These are phyloP conservation scores for Hypolimnas misippus DNA, from an alignment of 2,888 invertebrate genomes.

Conservation along the genomic window DNA sequence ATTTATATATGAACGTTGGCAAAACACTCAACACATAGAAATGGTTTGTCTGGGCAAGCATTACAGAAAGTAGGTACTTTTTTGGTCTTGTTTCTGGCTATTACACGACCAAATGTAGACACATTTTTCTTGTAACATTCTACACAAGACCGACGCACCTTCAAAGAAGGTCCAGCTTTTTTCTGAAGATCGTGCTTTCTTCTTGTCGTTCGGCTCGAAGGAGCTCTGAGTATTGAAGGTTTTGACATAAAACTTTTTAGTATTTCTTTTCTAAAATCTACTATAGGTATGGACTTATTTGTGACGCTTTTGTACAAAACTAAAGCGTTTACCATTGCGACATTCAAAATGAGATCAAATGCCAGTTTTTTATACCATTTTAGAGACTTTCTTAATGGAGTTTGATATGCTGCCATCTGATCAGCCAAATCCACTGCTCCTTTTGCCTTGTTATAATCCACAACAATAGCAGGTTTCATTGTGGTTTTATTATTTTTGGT, in stretches of 20 bases:
- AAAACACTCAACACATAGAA: slow-evolving; percentile 42
- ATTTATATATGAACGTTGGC: slow-evolving; percentile 38
- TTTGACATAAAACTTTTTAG: slow-evolving; percentile 33
- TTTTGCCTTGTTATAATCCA: slow-evolving; percentile 49
- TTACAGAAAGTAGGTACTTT: slow-evolving; percentile 46
- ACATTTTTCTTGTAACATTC: slow-evolving; percentile 45
- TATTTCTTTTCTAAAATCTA: slow-evolving; percentile 39
- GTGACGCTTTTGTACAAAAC: slow-evolving; percentile 42
- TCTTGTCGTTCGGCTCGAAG: slow-evolving; percentile 30
- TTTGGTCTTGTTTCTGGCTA: slow-evolving; percentile 48
- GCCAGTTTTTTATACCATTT: slow-evolving; percentile 47
- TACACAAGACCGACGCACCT: slow-evolving; percentile 42
- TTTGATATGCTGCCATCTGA: slow-evolving; percentile 46
- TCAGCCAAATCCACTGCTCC: slow-evolving; percentile 43
- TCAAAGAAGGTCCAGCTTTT: slow-evolving; percentile 40
- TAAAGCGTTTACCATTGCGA: slow-evolving; percentile 32
- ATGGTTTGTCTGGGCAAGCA: slow-evolving; percentile 41
- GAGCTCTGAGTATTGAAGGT: slow-evolving; percentile 27
- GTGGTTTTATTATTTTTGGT: slow-evolving; percentile 44
- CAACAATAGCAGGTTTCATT: slow-evolving; percentile 29
- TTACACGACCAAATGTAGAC: slow-evolving; percentile 40
- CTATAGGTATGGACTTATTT: slow-evolving; percentile 34
- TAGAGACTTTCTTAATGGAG: slow-evolving; percentile 43
- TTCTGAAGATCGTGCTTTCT: slow-evolving; percentile 36
- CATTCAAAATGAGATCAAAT: slow-evolving; percentile 45